Percentiles rank a stretch among this genome's conserved stretches.
Conservation (phyloP, 1,140 invertebrate species). For the Pogonognathellus flavescens region DNA sequence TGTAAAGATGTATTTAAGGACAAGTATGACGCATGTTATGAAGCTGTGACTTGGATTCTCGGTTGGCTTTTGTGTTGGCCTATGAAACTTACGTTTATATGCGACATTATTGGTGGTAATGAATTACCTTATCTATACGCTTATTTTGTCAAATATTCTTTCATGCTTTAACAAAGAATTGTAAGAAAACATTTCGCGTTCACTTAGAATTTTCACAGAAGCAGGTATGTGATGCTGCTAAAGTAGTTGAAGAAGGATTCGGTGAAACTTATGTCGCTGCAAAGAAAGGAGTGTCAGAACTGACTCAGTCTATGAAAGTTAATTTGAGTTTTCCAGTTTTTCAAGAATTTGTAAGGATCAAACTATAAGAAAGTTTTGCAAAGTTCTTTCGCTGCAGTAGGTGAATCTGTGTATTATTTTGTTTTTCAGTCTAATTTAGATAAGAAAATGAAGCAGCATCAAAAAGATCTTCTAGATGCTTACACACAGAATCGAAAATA, state of each 20-base stretch:
- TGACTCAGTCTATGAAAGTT: conserved; percentile 58
- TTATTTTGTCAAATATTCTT: too few relatives aligned
- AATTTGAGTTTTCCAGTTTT: conserved; percentile 52
- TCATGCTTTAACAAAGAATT: background rate
- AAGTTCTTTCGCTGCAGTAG: background rate
- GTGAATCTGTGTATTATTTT: too few relatives aligned
- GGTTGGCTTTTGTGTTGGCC: conserved; percentile 65
- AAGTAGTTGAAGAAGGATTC: conserved; percentile 56
- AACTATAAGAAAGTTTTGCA: background rate
- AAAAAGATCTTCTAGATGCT: conserved; percentile 46
- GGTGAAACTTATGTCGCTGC: conserved; percentile 57
- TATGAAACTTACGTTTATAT: conserved; percentile 63
- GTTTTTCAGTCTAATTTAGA: conserved; percentile 56
- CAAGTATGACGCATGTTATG: conserved; percentile 60
- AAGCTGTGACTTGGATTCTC: conserved; percentile 47
- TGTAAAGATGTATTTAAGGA: conserved; percentile 59
- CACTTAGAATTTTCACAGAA: conserved; percentile 57
- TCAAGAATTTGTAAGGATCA: conserved; percentile 58
- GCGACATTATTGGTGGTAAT: conserved; percentile 61
- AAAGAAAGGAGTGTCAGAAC: conserved; percentile 57
- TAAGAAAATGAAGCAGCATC: conserved; percentile 42
- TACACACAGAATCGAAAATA: conserved; percentile 41
- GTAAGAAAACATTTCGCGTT: background rate
- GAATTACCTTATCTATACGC: background rate
- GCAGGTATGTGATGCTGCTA: conserved; percentile 51